phyloP scores from a whole-genome alignment of 2,113 vertebrate species.

The Periophthalmus modestus region DNA sequence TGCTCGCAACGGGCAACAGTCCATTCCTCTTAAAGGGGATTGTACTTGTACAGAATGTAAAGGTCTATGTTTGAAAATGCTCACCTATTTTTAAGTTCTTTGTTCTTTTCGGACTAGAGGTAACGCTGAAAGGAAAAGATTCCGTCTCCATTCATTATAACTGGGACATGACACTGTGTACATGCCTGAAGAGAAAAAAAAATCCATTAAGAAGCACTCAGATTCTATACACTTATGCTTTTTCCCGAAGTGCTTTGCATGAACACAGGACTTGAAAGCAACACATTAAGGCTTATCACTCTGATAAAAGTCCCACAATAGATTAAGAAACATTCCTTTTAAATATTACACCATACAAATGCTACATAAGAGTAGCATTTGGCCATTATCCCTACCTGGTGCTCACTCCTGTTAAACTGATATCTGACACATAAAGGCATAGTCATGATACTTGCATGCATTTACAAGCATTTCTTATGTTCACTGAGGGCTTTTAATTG shows the following conservation, averaged over 20 bases:
- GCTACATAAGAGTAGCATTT: neutral
- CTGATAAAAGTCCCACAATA: too few relatives aligned
- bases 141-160: neutral
- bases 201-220: neutral
- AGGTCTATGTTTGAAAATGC: constrained; percentile 5
- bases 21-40: constrained; percentile 10
- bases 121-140: neutral
- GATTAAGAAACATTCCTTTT: too few relatives aligned
- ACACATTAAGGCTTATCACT: too few relatives aligned
- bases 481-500: neutral
- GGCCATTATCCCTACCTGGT: neutral
- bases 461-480: neutral
- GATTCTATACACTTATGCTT: neutral
- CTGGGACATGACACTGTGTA: neutral
- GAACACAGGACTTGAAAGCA: too few relatives aligned
- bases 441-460: neutral
- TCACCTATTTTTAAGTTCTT: neutral
- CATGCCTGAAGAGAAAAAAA: neutral
- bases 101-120: neutral
- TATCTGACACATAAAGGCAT: neutral
- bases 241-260: neutral
- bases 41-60: constrained; percentile 3
- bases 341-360: neutral
- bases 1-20: constrained; percentile 37
- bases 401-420: neutral